Evolutionary conservation across 2,888 invertebrate species (phyloP).

Genomic region (Papilio gigon): DNA sequence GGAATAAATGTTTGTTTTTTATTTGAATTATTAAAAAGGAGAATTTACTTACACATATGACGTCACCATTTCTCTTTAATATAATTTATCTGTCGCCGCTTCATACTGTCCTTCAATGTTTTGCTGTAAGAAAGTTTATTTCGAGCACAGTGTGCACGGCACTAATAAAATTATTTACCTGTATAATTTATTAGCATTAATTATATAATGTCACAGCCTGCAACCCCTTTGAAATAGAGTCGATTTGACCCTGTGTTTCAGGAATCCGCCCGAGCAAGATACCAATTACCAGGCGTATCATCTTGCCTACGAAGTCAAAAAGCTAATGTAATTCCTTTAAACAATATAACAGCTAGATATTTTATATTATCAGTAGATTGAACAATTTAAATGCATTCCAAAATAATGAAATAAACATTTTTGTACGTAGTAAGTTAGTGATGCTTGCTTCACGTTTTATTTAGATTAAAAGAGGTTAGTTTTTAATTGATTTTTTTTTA

Average conservation of each 20-base stretch:
- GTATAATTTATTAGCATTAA: slow-evolving; percentile 41
- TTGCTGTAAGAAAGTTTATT: slow-evolving; percentile 49
- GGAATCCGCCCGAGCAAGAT: slow-evolving; percentile 93
- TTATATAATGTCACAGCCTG: slow-evolving; percentile 43
- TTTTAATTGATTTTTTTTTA: slow-evolving; percentile 47
- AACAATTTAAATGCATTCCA: slow-evolving; percentile 29
- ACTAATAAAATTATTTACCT: slow-evolving; percentile 46
- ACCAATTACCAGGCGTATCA: slow-evolving; percentile 98
- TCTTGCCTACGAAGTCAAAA: slow-evolving; percentile 99
- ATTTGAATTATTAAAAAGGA: slow-evolving; percentile 9
- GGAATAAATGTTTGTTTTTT: slow-evolving; percentile 25
- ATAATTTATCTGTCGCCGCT: slow-evolving; percentile 59
- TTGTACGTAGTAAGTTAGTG: slow-evolving; percentile 52
- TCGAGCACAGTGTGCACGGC: slow-evolving; percentile 57
- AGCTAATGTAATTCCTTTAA: slow-evolving; percentile 94
- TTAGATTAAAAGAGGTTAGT: slow-evolving; percentile 43
- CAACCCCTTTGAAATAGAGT: slow-evolving; percentile 59
- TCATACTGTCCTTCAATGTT: slow-evolving; percentile 46
- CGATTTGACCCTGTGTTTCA: slow-evolving; percentile 89
- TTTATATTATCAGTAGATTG: slow-evolving; percentile 47
- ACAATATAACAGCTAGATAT: slow-evolving; percentile 74
- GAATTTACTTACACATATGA: slow-evolving; percentile 36
- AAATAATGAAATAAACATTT: slow-evolving; percentile 23
- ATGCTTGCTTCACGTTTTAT: slow-evolving; percentile 58
- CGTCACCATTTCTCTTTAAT: slow-evolving; percentile 43